These are phyloP conservation scores for Melieria omissa DNA, from an alignment of 2,888 invertebrate species.

Conservation along the genomic window DNA sequence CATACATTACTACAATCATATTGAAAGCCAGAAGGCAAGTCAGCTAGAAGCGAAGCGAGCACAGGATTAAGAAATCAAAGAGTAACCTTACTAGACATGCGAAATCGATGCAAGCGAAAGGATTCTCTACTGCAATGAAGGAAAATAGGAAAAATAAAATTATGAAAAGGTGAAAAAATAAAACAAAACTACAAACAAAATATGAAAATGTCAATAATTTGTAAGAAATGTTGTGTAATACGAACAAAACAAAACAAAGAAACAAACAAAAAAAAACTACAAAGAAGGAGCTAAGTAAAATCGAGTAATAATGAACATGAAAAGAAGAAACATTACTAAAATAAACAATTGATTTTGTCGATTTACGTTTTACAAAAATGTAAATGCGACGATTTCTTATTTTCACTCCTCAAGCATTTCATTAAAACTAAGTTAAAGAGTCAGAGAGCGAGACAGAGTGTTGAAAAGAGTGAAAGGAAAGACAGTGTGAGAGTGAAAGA, in stretches of 20 bases:
- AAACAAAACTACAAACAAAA: slow-evolving; percentile 39
- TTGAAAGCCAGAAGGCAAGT: slow-evolving; percentile 40
- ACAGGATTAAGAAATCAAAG: slow-evolving; percentile 19
- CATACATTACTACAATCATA: slow-evolving; percentile 35
- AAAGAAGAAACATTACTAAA: slow-evolving; percentile 35
- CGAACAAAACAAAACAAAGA: slow-evolving; percentile 48
- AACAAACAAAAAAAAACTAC: slow-evolving; percentile 22
- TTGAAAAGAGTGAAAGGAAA: too few species aligned
- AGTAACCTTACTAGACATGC: slow-evolving; percentile 35
- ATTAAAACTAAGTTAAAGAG: neutral
- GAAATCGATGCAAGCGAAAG: neutral
- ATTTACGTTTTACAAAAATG: slow-evolving; percentile 44
- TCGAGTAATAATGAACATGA: slow-evolving; percentile 32
- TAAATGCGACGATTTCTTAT: slow-evolving; percentile 29
- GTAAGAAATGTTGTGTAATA: slow-evolving; percentile 59
- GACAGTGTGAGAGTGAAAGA: too few species aligned
- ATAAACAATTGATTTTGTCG: slow-evolving; percentile 43
- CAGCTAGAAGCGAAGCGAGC: too few species aligned
- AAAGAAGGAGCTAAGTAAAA: slow-evolving; percentile 36
- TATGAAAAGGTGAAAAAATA: slow-evolving; percentile 37
- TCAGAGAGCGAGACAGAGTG: neutral
- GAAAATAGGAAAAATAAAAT: slow-evolving; percentile 39
- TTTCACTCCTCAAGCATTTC: slow-evolving; percentile 14
- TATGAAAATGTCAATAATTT: slow-evolving; percentile 54
- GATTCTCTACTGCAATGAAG: slow-evolving; percentile 21